Evolutionary conservation across 2,113 vertebrate species (phyloP), one percentile per base, ranked within the genome.

Genomic region (Dolichotis patagonum): DNA sequence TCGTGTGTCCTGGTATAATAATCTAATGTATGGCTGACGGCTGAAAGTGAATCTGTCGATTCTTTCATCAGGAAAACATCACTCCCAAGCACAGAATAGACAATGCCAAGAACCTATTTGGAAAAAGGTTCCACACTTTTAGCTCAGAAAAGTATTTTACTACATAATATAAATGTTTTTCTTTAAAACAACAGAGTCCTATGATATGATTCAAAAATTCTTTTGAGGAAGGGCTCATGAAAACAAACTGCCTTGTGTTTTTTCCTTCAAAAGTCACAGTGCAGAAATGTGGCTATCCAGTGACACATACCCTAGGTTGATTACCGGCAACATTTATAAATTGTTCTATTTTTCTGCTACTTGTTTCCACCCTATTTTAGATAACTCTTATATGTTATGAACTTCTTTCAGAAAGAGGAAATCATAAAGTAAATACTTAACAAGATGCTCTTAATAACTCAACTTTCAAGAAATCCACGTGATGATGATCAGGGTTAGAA

Each of bases 401-500:
- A 30, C n/a, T n/a, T n/a, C n/a, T 83, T 89, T 90, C 75, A 84
- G 35, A 63, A 87, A 54, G 49, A 41, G 32, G 30, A 82, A 43
- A 38, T 19, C 19, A 71, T 58, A 52, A 96, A 81, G 77, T 5
- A 89, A 89, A 91, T 24, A 58, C 85, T 7, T 60, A 49, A 90
- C 49, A 22, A 85, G 26, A 24, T 22, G 43, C 32, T 83, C 83
- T 9, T 58, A 46, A 77, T 82, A 95, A 71, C 20, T 49, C 32
- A 90, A 73, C 52, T 38, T 30, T 92, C 16, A 73, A 1, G 87
- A 24, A 90, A 65, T 80, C 35, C 62, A 46, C 78, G 5, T 22
- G 22, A 90, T 52, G n/a, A 86, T 1, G 52, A 13, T 65, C 38
- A 71, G 38, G 22, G 95, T n/a, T 89, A 69, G 41, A n/a, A 75